A percentile compares a stretch with the other conserved stretches of the same genome.
Evolutionary conservation across 2,113 vertebrate species (phyloP).

Genomic region (Ciconia maguari): DNA sequence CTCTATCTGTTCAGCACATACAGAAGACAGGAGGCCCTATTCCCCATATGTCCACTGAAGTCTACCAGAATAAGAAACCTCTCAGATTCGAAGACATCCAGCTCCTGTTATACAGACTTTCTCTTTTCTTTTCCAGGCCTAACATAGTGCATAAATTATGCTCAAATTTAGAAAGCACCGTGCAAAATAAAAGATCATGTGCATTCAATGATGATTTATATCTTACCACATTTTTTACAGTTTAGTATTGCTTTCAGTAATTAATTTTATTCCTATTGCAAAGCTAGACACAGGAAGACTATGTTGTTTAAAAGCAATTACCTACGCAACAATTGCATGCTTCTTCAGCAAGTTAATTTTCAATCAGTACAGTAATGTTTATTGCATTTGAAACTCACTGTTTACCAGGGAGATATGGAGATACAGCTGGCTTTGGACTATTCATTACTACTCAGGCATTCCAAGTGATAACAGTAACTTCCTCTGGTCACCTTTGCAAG

Average conservation of each 20-base stretch:
- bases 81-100: background rate
- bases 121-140: background rate
- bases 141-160: background rate
- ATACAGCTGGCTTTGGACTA: background rate
- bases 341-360: constrained; percentile 15
- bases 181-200: background rate
- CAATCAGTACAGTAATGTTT: background rate
- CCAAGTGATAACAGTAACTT: background rate
- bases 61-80: constrained; percentile 3
- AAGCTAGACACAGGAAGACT: background rate
- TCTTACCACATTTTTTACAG: background rate
- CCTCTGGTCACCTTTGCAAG: background rate
- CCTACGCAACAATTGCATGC: background rate
- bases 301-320: background rate
- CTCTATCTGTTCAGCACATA: background rate
- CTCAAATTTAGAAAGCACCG: background rate
- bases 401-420: background rate
- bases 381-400: background rate
- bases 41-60: background rate
- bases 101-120: background rate
- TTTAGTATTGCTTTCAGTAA: background rate
- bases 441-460: background rate
- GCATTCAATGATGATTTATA: background rate
- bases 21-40: background rate
- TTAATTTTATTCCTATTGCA: background rate